Evolutionary conservation across 2,888 invertebrate genomes (phyloP).

Genomic region (Cryptocephalus moraei): DNA sequence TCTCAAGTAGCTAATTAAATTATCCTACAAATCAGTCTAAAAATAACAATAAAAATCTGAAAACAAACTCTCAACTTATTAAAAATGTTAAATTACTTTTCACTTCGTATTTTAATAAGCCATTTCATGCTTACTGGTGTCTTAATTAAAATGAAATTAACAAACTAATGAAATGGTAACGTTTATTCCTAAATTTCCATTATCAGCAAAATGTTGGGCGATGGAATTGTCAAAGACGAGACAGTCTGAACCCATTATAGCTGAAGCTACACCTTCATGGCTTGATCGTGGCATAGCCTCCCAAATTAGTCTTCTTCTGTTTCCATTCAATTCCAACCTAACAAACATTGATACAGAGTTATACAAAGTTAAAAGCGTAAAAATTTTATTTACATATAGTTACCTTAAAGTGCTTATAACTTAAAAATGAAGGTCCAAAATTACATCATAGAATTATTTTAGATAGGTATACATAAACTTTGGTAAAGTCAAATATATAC

Average conservation of each 20-base stretch:
- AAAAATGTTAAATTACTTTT: neutral
- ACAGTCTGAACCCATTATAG: conserved; percentile 96
- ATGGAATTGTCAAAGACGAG: conserved; percentile 97
- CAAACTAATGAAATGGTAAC: conserved; percentile 94
- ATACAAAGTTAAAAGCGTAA: too few species aligned
- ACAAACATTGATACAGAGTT: conserved; percentile 10
- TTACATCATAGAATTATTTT: too few species aligned
- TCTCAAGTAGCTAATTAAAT: neutral
- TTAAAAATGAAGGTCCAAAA: too few species aligned
- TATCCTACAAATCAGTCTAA: neutral
- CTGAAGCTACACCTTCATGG: conserved; percentile 96
- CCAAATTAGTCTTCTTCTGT: conserved; percentile 91
- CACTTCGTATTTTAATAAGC: too few species aligned
- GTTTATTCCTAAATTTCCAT: conserved; percentile 98
- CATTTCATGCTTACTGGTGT: too few species aligned
- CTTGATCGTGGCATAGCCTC: conserved; percentile 98
- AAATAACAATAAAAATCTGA: neutral
- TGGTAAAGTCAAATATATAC: too few species aligned
- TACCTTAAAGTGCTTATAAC: too few species aligned
- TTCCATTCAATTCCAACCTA: conserved; percentile 94
- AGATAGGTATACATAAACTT: too few species aligned
- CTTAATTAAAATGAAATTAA: conserved; percentile 16
- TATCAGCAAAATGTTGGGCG: conserved; percentile 97
- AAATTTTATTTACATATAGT: too few species aligned
- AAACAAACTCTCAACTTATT: neutral